Conservation (phyloP, 2,797 vertebrate species). For the Hozukius guyotensis region DNA sequence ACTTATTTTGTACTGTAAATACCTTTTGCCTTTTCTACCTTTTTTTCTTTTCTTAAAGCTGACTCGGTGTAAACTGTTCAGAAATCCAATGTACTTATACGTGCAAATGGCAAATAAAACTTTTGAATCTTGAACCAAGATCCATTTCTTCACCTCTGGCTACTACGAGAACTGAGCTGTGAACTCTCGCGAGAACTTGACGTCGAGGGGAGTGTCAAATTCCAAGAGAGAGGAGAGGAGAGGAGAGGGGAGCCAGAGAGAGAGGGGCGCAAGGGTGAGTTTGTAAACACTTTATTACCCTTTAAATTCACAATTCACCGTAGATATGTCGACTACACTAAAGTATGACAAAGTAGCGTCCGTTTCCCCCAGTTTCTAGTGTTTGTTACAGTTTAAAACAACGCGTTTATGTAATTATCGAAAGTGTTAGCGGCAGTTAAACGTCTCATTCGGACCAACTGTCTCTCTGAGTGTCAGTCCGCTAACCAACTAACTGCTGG, state of each 20-base stretch:
- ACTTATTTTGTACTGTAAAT: too few species aligned
- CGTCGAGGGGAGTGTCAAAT: conserved; percentile 86
- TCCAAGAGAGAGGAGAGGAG: conserved; percentile 82
- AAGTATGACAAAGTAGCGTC: not conserved
- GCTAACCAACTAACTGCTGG: conserved; percentile 64
- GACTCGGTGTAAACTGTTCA: too few species aligned
- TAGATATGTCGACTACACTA: conserved; percentile 4
- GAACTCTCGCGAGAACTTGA: conserved; percentile 79
- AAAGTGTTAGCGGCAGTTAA: conserved; percentile 58
- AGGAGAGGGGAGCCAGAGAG: conserved; percentile 74
- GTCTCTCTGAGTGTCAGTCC: conserved; percentile 76
- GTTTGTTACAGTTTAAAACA: conserved; percentile 11
- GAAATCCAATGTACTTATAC: too few species aligned
- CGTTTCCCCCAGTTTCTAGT: not conserved
- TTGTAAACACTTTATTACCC: conserved; percentile 86
- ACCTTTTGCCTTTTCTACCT: too few species aligned
- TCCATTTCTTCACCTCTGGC: not conserved
- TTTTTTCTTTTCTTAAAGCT: too few species aligned
- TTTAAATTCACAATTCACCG: conserved; percentile 53
- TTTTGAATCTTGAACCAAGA: not conserved
- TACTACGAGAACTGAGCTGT: not conserved
- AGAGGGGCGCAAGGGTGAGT: conserved; percentile 87
- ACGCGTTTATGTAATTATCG: conserved; percentile 50
- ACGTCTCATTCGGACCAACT: conserved; percentile 67
- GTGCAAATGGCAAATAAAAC: too few species aligned